Conservation (phyloP, 1,140 invertebrate genomes). For the Eufriesea mexicana region DNA sequence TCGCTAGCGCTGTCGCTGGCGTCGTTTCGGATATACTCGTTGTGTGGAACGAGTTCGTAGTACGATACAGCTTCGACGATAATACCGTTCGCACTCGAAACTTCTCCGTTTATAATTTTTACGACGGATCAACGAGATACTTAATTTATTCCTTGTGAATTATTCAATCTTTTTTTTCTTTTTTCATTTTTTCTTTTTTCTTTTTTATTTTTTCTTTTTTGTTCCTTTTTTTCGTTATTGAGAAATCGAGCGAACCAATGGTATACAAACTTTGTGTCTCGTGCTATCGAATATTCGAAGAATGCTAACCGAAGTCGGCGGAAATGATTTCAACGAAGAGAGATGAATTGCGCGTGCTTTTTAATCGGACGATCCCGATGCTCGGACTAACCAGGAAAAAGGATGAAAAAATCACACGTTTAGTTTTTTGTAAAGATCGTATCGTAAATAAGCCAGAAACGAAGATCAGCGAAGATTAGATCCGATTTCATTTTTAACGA, state of each 20-base stretch:
- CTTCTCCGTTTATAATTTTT: background rate
- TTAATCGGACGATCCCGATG: background rate
- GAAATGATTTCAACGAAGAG: background rate
- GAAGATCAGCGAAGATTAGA: background rate
- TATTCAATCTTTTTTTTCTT: background rate
- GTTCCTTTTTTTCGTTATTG: too few species aligned
- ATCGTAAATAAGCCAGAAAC: background rate
- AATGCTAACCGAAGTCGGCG: background rate
- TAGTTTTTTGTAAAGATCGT: background rate
- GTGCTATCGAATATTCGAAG: background rate
- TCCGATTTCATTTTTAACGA: background rate
- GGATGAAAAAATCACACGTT: too few species aligned
- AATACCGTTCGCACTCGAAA: background rate
- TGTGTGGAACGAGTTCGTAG: background rate
- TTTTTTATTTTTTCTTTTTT: background rate
- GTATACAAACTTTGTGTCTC: background rate
- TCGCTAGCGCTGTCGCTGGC: background rate
- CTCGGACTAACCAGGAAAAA: background rate
- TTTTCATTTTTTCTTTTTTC: background rate
- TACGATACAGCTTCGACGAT: background rate
- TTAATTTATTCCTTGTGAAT: conserved; percentile 19
- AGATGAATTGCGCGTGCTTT: background rate
- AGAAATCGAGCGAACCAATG: too few species aligned
- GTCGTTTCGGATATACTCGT: background rate
- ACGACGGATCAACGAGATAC: too few species aligned